A percentile compares a stretch with the other conserved stretches of the same genome.
phyloP scores from a whole-genome alignment of 2,797 vertebrate species.

The Melanotaenia parkinsoni region DNA sequence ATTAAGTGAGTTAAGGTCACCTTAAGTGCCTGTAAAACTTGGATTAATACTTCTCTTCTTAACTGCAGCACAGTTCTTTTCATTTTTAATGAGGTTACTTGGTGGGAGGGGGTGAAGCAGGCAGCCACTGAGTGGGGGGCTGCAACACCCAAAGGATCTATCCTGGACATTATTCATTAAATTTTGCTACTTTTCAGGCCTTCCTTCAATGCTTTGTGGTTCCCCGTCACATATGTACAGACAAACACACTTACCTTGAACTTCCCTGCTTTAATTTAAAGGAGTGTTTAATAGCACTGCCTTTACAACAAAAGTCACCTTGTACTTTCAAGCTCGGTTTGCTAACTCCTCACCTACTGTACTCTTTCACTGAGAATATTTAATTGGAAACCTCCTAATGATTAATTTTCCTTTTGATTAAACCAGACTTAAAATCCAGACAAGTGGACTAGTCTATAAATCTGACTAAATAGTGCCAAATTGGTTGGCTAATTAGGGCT shows the following conservation, averaged over 20 bases:
- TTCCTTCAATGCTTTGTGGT: conserved; percentile 67
- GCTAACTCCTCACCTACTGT: conserved; percentile 21
- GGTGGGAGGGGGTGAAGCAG: conserved; percentile 36
- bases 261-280: conserved; percentile 68
- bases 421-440: neutral
- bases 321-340: conserved; percentile 62
- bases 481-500: neutral
- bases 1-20: conserved; percentile 68
- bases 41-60: conserved; percentile 60
- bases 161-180: conserved; percentile 77
- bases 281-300: conserved; percentile 69
- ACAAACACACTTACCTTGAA: conserved; percentile 51
- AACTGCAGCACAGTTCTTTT: conserved; percentile 57
- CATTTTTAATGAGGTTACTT: conserved; percentile 60
- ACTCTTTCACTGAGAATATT: conserved; percentile 10
- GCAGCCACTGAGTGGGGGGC: conserved; percentile 20
- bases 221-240: conserved; percentile 35
- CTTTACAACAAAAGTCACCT: conserved; percentile 67
- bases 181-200: conserved; percentile 51
- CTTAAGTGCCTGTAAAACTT: conserved; percentile 55
- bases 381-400: neutral
- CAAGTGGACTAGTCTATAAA: neutral
- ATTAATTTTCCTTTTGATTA: neutral
- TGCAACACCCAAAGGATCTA: conserved; percentile 66
- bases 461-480: too few species aligned